Conservation (phyloP, 2,888 invertebrate species). For the Bedellia somnulentella region DNA sequence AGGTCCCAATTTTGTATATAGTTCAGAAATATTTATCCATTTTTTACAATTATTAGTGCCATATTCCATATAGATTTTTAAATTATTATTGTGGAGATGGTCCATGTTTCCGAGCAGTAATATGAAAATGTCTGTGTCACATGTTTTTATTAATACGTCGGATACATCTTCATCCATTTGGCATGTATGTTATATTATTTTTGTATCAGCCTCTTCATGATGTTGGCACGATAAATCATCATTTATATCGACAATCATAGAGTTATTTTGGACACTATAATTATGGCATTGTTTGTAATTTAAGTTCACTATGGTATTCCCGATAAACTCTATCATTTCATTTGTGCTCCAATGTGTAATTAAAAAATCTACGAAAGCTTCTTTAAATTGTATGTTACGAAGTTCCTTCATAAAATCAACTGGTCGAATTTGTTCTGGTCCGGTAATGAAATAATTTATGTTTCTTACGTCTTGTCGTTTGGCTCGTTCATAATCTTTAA, state of each 20-base stretch:
- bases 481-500: conserved; percentile 10
- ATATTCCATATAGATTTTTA: neutral
- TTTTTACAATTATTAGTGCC: neutral
- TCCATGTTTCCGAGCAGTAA: conserved; percentile 3
- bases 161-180: conserved; percentile 2
- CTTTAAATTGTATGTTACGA: conserved; percentile 8
- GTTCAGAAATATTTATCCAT: neutral
- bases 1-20: neutral
- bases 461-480: conserved; percentile 5
- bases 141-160: neutral
- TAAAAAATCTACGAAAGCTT: conserved; percentile 9
- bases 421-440: conserved; percentile 7
- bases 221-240: conserved; percentile 6
- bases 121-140: conserved; percentile 6
- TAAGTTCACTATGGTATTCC: neutral
- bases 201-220: conserved; percentile 9
- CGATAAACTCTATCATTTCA: conserved; percentile 11
- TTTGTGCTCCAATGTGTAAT: conserved; percentile 9
- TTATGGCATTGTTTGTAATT: neutral
- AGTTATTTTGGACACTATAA: conserved; percentile 4
- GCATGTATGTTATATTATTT: conserved; percentile 5
- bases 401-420: conserved; percentile 3
- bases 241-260: conserved; percentile 3
- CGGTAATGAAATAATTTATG: conserved; percentile 7
- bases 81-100: neutral